Evolutionary conservation across 2,888 invertebrate species (phyloP).

Genomic region (Steinernema carpocapsae): DNA sequence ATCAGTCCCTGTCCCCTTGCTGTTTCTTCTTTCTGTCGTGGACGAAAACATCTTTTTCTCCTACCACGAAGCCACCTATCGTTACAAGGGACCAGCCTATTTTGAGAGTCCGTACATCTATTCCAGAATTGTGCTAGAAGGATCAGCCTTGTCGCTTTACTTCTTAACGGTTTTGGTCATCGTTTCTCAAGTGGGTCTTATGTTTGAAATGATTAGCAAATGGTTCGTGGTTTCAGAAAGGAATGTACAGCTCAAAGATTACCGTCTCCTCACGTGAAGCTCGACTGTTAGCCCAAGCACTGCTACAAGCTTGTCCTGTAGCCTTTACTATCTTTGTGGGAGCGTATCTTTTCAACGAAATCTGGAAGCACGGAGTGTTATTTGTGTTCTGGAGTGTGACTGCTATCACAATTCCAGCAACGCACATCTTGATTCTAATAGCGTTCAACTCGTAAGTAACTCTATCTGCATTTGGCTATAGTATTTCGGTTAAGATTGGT

Average conservation of each 20-base stretch:
- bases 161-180: not conserved
- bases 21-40: not conserved
- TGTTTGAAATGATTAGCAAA: too few species aligned
- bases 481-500: not conserved
- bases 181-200: not conserved
- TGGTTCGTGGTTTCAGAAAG: not conserved
- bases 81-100: not conserved
- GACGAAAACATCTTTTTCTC: slow-evolving; percentile 8
- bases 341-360: not conserved
- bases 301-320: not conserved
- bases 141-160: not conserved
- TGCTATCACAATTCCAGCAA: slow-evolving; percentile 6
- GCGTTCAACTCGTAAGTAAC: slow-evolving; percentile 6
- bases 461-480: not conserved
- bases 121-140: not conserved
- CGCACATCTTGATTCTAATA: slow-evolving; percentile 1
- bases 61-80: slow-evolving; percentile 24
- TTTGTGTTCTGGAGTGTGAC: slow-evolving; percentile 15
- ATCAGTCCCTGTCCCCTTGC: not conserved
- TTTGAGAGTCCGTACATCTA: slow-evolving; percentile 14
- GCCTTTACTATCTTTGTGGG: slow-evolving; percentile 22
- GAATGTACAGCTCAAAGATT: not conserved
- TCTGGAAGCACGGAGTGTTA: slow-evolving; percentile 17
- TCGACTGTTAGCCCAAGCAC: slow-evolving; percentile 4
- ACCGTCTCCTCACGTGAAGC: not conserved